Conservation (phyloP, 2,113 vertebrate genomes). For the Chionomys nivalis region DNA sequence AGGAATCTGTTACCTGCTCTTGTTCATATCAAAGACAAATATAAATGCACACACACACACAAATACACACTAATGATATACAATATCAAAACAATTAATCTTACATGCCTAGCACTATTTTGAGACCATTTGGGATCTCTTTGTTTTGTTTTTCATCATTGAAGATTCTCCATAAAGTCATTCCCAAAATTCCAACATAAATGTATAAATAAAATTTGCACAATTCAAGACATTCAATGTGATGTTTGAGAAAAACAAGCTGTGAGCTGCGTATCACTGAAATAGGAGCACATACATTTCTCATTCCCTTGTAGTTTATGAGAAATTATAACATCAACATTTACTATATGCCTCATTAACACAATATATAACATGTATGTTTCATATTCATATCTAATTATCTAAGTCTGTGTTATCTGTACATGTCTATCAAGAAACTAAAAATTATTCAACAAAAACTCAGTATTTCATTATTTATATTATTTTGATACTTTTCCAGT, state of each 20-base stretch:
- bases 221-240: background rate
- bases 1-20: background rate
- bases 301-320: background rate
- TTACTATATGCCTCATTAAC: background rate
- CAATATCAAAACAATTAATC: too few relatives aligned
- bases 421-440: background rate
- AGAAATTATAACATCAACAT: background rate
- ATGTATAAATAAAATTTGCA: background rate
- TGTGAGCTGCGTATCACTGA: background rate
- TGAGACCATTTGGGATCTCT: too few relatives aligned
- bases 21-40: background rate
- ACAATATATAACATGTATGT: background rate
- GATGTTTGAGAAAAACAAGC: background rate
- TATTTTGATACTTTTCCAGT: background rate
- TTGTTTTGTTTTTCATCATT: background rate
- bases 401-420: background rate
- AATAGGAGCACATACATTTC: background rate
- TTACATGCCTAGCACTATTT: background rate
- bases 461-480: background rate
- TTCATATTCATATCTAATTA: background rate
- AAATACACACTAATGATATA: background rate
- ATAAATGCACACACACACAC: too few relatives aligned
- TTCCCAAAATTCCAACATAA: rapidly evolving
- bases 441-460: background rate
- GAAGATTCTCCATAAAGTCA: too few relatives aligned